Base-by-base conservation (phyloP, 1,140 invertebrate species). In the Megathymus violae region DNA sequence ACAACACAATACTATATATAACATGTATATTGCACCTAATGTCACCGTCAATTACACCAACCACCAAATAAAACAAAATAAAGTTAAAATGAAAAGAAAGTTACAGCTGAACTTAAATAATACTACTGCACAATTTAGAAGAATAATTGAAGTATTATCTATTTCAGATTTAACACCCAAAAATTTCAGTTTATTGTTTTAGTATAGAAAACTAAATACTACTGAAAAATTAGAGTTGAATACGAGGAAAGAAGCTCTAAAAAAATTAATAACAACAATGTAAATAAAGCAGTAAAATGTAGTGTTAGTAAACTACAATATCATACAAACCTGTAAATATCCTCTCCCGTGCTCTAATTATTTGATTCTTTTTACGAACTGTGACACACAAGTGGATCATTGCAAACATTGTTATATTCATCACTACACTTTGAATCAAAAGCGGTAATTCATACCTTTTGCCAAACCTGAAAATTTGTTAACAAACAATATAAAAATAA, bases 391-490 rank as follows among this genome's bases (percentile, higher is more conserved):
- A 92, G 88, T 98, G 96, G 66, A 99, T 96, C 96, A 99, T 97
- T 15, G 95, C 92, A 82, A 99, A 94, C 99, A 99, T 99, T 65
- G 97, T 96, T 19, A 96, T 82, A 82, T 98, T 99, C 98, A 99
- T 99, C 17, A 99, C 94, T 81, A 99, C 94, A 92, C 98, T 99
- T 93, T 99, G 99, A 51, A 98, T 93, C 58, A 99, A 93, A 66
- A 99, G 92, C 64, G 98, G 98, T 79, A 96, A 91, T 92, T 99
- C 98, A 94, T 98, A 99, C 68, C 94, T 95, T 91, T 98, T 98
- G 47, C 98, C 98, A 95, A 99, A 99, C 98, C 98, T 99, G 89
- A 51, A 80, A 91, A 34, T n/a, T n/a, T n/a, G 60, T 61, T 43
- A 34, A 46, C n/a, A 69, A 60, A 68, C 34, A 60, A 62, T 52